Conservation (phyloP, 2,113 vertebrate genomes). For the Rhinolophus ferrumequinum region DNA sequence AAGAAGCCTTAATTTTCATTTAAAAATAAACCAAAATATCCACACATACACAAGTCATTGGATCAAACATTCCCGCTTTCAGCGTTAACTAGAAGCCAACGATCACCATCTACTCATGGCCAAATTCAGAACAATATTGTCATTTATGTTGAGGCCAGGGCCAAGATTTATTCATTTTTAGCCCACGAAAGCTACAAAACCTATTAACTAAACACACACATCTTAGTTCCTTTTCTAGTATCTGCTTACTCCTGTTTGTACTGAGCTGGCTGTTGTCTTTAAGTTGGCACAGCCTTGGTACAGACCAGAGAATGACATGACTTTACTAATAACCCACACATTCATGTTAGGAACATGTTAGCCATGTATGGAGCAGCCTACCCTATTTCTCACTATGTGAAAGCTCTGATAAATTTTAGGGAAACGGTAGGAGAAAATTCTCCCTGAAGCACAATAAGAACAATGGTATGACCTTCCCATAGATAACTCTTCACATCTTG, state of each 20-base stretch:
- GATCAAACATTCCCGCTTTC: background rate
- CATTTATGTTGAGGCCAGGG: constrained; percentile 21
- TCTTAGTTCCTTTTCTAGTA: constrained; percentile 6
- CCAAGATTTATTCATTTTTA: constrained; percentile 34
- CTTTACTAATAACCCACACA: background rate
- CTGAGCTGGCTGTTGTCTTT: background rate
- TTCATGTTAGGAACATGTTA: background rate
- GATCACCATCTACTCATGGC: background rate
- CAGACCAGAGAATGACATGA: background rate
- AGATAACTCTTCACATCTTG: background rate
- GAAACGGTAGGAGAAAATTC: background rate
- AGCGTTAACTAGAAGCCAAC: constrained; percentile 45
- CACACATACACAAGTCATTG: background rate
- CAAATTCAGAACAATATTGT: constrained; percentile 43
- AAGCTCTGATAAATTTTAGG: background rate
- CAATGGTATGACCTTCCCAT: background rate
- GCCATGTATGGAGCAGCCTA: background rate
- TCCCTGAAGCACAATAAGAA: background rate
- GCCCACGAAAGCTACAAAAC: background rate
- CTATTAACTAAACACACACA: background rate
- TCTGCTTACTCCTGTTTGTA: background rate
- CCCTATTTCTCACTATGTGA: constrained; percentile 23
- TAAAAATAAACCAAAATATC: constrained; percentile 21
- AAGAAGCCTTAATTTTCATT: constrained; percentile 51
- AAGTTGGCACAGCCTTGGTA: background rate